phyloP scores from a whole-genome alignment of 2,113 vertebrate species.

The Heterocephalus glaber region DNA sequence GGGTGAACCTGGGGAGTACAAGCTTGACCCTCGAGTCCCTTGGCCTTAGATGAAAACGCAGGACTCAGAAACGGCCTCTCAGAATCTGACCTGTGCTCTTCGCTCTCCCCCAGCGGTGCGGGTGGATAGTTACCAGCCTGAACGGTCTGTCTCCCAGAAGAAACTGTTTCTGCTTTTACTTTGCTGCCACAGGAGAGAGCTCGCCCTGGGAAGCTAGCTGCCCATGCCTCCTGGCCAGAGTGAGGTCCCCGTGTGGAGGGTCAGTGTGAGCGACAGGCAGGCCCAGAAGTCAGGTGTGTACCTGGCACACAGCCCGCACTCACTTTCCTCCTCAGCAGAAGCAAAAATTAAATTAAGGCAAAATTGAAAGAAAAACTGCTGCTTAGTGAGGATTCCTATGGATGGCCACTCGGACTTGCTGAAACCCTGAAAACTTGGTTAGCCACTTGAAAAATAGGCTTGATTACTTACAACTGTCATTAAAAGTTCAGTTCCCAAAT shows the following conservation, averaged over 20 bases:
- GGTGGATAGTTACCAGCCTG: not conserved
- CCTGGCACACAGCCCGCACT: not conserved
- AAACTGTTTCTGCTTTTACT: not conserved
- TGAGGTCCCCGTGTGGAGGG: not conserved
- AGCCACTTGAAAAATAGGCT: constrained; percentile 71
- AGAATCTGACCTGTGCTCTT: not conserved
- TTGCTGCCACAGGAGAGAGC: not conserved
- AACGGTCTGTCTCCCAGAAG: not conserved
- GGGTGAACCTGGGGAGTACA: not conserved
- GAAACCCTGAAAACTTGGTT: constrained; percentile 57
- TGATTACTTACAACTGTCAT: constrained; percentile 70
- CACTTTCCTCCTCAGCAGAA: constrained; percentile 58
- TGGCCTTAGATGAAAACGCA: not conserved
- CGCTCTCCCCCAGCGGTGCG: not conserved
- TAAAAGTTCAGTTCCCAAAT: constrained; percentile 62
- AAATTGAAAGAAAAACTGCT: constrained; percentile 21
- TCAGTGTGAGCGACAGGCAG: not conserved
- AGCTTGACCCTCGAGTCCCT: not conserved
- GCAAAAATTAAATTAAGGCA: constrained; percentile 69
- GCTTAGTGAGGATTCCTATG: constrained; percentile 60
- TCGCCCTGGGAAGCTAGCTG: not conserved
- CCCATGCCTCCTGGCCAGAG: not conserved
- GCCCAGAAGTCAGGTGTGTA: not conserved
- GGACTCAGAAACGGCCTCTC: not conserved
- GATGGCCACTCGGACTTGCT: constrained; percentile 65